These are phyloP conservation scores for Channallabes apus DNA, from an alignment of 2,797 vertebrate species.

Conservation along the genomic window DNA sequence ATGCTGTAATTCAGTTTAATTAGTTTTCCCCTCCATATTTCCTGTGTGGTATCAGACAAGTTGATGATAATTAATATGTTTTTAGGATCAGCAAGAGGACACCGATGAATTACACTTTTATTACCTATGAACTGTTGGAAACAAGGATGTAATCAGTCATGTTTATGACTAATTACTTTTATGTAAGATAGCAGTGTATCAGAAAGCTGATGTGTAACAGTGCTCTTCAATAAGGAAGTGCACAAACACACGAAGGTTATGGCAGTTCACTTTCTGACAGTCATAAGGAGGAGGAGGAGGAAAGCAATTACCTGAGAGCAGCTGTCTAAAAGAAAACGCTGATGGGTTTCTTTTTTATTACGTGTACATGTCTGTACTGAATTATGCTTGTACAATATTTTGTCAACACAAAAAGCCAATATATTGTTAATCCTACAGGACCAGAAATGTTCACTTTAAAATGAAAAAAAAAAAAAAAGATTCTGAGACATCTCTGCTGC, in stretches of 20 bases:
- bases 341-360: too few species aligned
- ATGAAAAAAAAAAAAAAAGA: too few species aligned
- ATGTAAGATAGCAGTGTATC: neutral
- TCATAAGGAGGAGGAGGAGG: neutral
- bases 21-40: neutral
- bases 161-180: neutral
- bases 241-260: neutral
- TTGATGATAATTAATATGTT: neutral
- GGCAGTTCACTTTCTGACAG: neutral
- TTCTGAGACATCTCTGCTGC: neutral
- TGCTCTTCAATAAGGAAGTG: constrained; percentile 21
- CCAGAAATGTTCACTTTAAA: neutral
- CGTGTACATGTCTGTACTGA: neutral
- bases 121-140: neutral
- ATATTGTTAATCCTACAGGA: neutral
- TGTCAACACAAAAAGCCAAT: neutral
- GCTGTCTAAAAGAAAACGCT: neutral
- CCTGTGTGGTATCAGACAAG: neutral
- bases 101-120: neutral
- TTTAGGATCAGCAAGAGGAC: neutral
- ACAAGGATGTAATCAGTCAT: neutral
- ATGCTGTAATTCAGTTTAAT: neutral
- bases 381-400: neutral
- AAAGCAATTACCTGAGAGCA: neutral
- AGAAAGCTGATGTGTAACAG: neutral